Evolutionary conservation across 1,140 invertebrate genomes (phyloP).

Genomic region (Leptopilina clavipes): DNA sequence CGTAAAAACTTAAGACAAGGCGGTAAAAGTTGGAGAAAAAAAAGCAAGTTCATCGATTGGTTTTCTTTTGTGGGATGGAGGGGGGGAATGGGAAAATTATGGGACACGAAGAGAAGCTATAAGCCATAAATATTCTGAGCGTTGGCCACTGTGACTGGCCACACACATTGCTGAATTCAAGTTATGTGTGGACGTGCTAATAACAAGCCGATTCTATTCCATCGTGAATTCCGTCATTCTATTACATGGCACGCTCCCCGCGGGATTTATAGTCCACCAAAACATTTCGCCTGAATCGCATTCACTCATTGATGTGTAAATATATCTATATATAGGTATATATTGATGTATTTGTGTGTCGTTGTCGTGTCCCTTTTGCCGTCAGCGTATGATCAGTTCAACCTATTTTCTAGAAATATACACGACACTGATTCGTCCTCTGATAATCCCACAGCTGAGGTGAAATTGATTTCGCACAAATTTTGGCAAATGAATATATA

Average conservation of each 20-base stretch:
- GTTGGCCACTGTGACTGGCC: slow-evolving; percentile 46
- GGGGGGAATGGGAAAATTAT: neutral
- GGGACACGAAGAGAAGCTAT: slow-evolving; percentile 12
- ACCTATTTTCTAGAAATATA: too few species aligned
- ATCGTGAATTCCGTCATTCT: slow-evolving; percentile 65
- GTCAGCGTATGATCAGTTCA: too few species aligned
- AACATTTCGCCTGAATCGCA: slow-evolving; percentile 40
- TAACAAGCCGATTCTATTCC: slow-evolving; percentile 72
- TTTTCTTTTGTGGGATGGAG: slow-evolving; percentile 7
- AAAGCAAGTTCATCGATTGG: neutral
- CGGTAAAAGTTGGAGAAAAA: slow-evolving; percentile 3
- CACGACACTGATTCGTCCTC: too few species aligned
- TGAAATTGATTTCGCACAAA: too few species aligned
- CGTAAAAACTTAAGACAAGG: too few species aligned
- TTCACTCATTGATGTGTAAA: neutral
- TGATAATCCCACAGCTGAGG: too few species aligned
- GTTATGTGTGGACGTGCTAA: slow-evolving; percentile 72
- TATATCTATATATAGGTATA: too few species aligned
- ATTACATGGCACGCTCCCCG: slow-evolving; percentile 46
- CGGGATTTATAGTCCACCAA: slow-evolving; percentile 51
- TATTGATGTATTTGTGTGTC: too few species aligned
- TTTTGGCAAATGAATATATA: too few species aligned
- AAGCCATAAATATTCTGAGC: slow-evolving; percentile 54
- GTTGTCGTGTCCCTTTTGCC: too few species aligned
- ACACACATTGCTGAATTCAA: slow-evolving; percentile 68